A percentile compares a stretch with the other conserved stretches of the same genome.
phyloP scores from a whole-genome alignment of 1,140 invertebrate genomes.

The Dendrolimus punctatus region DNA sequence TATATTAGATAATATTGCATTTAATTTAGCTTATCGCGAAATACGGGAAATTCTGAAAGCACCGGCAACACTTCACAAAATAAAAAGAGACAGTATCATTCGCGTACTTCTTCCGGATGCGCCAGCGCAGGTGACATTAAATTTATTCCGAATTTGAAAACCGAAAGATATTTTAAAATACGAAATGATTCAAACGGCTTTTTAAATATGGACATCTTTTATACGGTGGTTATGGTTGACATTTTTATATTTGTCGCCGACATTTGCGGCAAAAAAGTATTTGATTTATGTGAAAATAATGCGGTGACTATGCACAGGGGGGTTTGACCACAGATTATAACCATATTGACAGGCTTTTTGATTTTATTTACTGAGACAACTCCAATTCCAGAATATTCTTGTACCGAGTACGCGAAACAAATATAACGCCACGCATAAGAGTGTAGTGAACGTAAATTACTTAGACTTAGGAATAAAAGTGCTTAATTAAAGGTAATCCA shows the following conservation, averaged over 20 bases:
- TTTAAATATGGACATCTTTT: conserved; percentile 68
- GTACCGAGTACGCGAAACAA: background rate
- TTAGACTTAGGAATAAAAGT: too few species aligned
- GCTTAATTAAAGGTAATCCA: too few species aligned
- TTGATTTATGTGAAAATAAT: conserved; percentile 67
- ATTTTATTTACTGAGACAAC: background rate
- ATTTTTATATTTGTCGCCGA: conserved; percentile 66
- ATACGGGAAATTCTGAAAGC: too few species aligned
- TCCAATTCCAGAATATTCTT: background rate
- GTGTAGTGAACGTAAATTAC: too few species aligned
- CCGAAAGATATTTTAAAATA: conserved; percentile 58
- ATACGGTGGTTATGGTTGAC: conserved; percentile 55
- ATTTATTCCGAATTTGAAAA: conserved; percentile 70
- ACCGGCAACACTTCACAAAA: too few species aligned
- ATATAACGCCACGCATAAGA: too few species aligned
- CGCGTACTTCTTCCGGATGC: conserved; percentile 59
- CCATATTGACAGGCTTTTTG: background rate
- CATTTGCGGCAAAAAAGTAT: conserved; percentile 37
- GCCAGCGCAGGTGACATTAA: conserved; percentile 64
- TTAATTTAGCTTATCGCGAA: too few species aligned
- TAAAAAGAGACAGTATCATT: conserved; percentile 17
- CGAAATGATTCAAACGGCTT: conserved; percentile 64
- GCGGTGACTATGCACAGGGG: conserved; percentile 25
- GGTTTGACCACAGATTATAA: conserved; percentile 21
- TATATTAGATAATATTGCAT: too few species aligned